Evolutionary conservation across 2,888 invertebrate species (phyloP).

Genomic region (Apamea crenata): DNA sequence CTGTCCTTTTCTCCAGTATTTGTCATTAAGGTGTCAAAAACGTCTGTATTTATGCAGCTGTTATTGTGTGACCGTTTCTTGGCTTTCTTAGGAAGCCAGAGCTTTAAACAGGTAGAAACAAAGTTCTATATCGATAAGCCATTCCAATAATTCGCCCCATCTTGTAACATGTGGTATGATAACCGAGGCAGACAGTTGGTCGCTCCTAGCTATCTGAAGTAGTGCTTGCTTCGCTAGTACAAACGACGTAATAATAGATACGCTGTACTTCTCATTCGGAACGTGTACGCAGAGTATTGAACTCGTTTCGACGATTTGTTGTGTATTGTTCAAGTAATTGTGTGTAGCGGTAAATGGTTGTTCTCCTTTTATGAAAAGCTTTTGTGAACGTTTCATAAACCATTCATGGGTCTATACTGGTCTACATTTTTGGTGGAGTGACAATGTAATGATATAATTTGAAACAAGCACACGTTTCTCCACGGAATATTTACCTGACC

Average conservation of each 20-base stretch:
- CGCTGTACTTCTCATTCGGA: conserved; percentile 33
- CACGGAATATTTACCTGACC: conserved; percentile 17
- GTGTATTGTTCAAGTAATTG: conserved; percentile 40
- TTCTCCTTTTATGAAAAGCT: conserved; percentile 21
- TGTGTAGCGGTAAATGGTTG: conserved; percentile 21
- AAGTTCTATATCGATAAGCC: neutral
- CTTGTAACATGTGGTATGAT: conserved; percentile 40
- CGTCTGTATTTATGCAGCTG: neutral
- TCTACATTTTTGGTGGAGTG: neutral
- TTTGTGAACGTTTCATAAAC: conserved; percentile 15
- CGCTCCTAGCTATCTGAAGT: conserved; percentile 54
- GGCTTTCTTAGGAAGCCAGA: neutral
- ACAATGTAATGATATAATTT: neutral
- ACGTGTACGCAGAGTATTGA: conserved; percentile 45
- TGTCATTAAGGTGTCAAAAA: neutral
- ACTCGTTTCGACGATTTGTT: conserved; percentile 44
- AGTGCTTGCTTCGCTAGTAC: conserved; percentile 21
- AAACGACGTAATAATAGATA: conserved; percentile 56
- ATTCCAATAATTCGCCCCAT: conserved; percentile 26
- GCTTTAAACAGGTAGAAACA: neutral
- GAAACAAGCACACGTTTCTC: neutral
- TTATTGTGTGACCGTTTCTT: neutral
- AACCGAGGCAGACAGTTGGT: conserved; percentile 57
- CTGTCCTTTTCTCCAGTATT: neutral
- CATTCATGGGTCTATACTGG: neutral